These are phyloP conservation scores for Aurelia aurita DNA, from an alignment of 30 jellyfish, hydroid and myxozoan genomes.

Conservation along the genomic window DNA sequence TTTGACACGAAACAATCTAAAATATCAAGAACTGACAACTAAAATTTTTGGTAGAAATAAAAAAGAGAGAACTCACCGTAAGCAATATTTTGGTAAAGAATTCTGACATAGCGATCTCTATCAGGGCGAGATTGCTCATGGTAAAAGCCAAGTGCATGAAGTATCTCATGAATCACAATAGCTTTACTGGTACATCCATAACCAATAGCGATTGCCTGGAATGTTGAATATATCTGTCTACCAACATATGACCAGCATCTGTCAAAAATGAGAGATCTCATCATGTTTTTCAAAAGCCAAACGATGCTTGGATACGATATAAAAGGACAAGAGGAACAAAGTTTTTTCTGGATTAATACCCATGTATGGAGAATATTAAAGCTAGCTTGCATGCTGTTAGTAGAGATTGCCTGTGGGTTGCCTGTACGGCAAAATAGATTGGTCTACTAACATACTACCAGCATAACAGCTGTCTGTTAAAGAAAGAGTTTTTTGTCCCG, in stretches of 20 bases:
- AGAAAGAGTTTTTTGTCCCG: too few relatives aligned
- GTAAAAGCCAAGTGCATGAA: constrained; percentile 46
- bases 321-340: too few relatives aligned
- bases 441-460: too few relatives aligned
- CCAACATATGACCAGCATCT: constrained; percentile 48
- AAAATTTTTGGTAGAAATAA: too few relatives aligned
- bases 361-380: too few relatives aligned
- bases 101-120: constrained; percentile 17
- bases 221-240: not conserved
- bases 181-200: constrained; percentile 33
- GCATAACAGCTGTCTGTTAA: too few relatives aligned
- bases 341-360: too few relatives aligned
- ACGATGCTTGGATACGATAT: not conserved
- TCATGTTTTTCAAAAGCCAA: too few relatives aligned
- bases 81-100: constrained; percentile 9
- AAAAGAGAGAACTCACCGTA: constrained; percentile 1
- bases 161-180: constrained; percentile 35
- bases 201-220: constrained; percentile 13
- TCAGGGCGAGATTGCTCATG: constrained; percentile 51
- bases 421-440: too few relatives aligned
- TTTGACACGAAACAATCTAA: not conserved
- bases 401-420: too few relatives aligned
- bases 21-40: too few relatives aligned
- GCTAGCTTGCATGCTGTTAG: too few relatives aligned
- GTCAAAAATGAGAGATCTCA: not conserved